These are phyloP conservation scores for Vollenhovia emeryi DNA, from an alignment of 1,140 invertebrate genomes.

Conservation along the genomic window DNA sequence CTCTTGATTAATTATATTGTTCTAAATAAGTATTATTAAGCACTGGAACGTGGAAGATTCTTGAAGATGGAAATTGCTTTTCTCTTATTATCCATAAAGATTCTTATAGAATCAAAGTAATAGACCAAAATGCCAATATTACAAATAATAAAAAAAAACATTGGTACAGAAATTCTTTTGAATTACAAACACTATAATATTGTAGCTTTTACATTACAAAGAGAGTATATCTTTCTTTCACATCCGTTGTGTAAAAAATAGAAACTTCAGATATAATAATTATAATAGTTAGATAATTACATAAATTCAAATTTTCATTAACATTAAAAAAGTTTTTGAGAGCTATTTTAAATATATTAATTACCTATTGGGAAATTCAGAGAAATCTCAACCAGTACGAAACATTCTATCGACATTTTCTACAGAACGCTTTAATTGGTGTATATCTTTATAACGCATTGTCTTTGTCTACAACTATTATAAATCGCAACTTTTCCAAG, in stretches of 20 bases:
- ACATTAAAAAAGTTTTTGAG: not conserved
- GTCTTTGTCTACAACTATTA: not conserved
- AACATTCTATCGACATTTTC: not conserved
- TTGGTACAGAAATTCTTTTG: not conserved
- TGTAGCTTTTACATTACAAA: not conserved
- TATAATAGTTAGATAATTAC: not conserved
- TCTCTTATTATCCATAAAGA: conserved; percentile 1
- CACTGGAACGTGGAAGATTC: conserved; percentile 47
- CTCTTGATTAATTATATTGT: conserved; percentile 74
- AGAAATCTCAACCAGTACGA: not conserved
- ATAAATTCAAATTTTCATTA: not conserved
- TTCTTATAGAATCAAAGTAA: not conserved
- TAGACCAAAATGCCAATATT: not conserved
- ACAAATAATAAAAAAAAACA: conserved; percentile 4
- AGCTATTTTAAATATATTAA: not conserved
- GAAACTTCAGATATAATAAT: not conserved
- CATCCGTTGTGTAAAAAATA: not conserved
- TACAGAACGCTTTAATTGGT: not conserved
- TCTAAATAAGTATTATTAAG: conserved; percentile 76
- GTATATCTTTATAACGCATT: not conserved
- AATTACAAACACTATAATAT: not conserved
- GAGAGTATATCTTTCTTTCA: not conserved
- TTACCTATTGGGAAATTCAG: not conserved
- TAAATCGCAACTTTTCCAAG: not conserved
- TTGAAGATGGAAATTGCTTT: conserved; percentile 42